Base-by-base conservation (phyloP, 2,888 invertebrate genomes). In the Arge pagana region DNA sequence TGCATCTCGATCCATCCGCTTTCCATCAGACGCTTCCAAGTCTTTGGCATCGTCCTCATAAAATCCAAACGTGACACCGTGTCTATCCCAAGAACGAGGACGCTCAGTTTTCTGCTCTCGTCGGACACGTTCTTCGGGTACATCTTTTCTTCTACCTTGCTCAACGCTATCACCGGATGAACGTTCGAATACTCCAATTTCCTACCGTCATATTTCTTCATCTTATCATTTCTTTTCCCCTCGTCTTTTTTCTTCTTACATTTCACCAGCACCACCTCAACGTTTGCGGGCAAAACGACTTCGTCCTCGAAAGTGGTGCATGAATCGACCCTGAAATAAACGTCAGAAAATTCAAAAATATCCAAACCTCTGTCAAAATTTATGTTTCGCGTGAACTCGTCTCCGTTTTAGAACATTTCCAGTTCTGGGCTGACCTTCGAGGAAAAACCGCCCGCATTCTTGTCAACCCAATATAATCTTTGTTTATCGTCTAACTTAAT, bases 41-140 rank as follows among this genome's bases (percentile, higher is more conserved):
- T 92, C 65, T 82, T 80, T 0, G 88, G 87, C 85, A 94, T 86
- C 6, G 88, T 85, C 43, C 90, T 81, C 15, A 85, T 81, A 50
- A 91, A 82, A 69, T 93, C 90, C 33, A 89, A 78, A 50, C 92
- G 77, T 0, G 94, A 93, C 63, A 94, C 86, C 36, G 91, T 90
- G 69, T 94, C 93, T 63, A 95, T 86, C 30, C 93, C 94, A 13
- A 96, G 71, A 69, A 93, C 79, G 23, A 94, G 75, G 0, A 95
- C 85, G 68, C 86, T 89, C 13, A 86, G 74, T 33, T 78, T 78
- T 15, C 70, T 64, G 10, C 55, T 43, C 11, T 19, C 23, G n/a
- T 40, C 24, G 26, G 8, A 19, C 4, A 16, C 15, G 33, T 15
- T 43, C 1, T 6, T 26, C 18, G 24, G 50, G 2, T 67, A 48